Evolutionary conservation across 2,888 invertebrate species (phyloP), one percentile per base, ranked within the genome.

Genomic region (Galerucella pusilla): DNA sequence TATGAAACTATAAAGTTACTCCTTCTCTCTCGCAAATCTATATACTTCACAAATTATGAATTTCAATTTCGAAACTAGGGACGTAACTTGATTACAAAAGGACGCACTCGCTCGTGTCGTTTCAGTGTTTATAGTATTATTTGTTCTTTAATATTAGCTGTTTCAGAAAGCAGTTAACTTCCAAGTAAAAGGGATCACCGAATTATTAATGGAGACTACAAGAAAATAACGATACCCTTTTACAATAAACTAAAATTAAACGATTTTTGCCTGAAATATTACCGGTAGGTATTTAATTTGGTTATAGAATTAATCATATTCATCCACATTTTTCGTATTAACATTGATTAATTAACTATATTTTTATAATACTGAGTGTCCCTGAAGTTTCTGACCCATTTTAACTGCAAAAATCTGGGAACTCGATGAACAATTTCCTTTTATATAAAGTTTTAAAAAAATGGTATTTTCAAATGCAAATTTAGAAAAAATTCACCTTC

Each of bases 1-100:
- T 65, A 65, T 65, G 64, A 46, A 65, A 65, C 64, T 65, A 65
- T 65, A 65, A 65, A 65, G 10, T 65, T 65, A 65, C 25, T 65
- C 63, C n/a, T 42, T 63, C 63, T 35, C 64, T 65, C 64, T 65
- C 45, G 64, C 45, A 65, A 65, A 65, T 65, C 46, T 65, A 46
- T 65, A 65, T 46, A 65, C 46, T 65, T 65, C 46, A 46, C 64
- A 65, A 65, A 65, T 65, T 65, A 65, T 65, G 46, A 46, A 46
- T 65, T 65, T 65, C 64, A 65, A 65, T 65, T 65, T 46, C 46
- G 64, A 46, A 65, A 65, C 64, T 65, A 20, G 46, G 64, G 20
- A 65, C 45, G 64, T 45, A 65, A 65, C 46, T 65, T 65, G 16
- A 46, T 65, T 45, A 46, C 46, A 46, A 65, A 65, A 65, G 64